Conservation (phyloP, 2,888 invertebrate genomes). For the Siphlonurus alternatus region DNA sequence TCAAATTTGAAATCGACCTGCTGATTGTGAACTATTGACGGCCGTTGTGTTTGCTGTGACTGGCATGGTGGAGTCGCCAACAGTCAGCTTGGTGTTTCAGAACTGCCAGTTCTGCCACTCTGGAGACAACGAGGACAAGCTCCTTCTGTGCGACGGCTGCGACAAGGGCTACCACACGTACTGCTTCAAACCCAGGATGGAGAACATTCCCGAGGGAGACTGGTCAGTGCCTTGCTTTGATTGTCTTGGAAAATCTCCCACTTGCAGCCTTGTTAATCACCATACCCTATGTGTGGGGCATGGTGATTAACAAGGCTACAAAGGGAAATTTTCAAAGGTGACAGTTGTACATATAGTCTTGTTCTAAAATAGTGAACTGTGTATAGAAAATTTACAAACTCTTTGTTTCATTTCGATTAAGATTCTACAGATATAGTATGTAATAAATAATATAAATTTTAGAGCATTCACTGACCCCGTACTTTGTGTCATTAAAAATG, state of each 20-base stretch:
- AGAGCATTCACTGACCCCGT: too few relatives aligned
- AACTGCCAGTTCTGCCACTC: slow-evolving; percentile 95
- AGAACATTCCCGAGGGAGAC: slow-evolving; percentile 91
- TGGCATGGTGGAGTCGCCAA: not conserved
- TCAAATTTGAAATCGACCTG: too few relatives aligned
- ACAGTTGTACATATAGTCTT: not conserved
- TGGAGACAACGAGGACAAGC: slow-evolving; percentile 90
- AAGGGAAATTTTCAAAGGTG: not conserved
- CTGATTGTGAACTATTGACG: too few relatives aligned
- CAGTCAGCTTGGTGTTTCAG: slow-evolving; percentile 34
- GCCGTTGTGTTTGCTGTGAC: too few relatives aligned
- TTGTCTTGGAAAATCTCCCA: slow-evolving; percentile 3
- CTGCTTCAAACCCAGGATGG: slow-evolving; percentile 95
- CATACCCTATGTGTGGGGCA: too few relatives aligned
- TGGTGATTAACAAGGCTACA: too few relatives aligned
- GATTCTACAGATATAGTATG: too few relatives aligned
- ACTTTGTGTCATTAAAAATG: too few relatives aligned
- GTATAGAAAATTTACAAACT: too few relatives aligned
- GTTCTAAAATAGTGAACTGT: too few relatives aligned
- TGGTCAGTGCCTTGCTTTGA: slow-evolving; percentile 45
- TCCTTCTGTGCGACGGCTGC: slow-evolving; percentile 91
- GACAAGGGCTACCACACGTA: slow-evolving; percentile 98
- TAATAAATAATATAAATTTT: too few relatives aligned
- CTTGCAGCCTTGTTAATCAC: too few relatives aligned
- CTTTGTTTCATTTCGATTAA: not conserved